Evolutionary conservation across 2,888 invertebrate genomes (phyloP).

Genomic region (Eupithecia pulchellata): DNA sequence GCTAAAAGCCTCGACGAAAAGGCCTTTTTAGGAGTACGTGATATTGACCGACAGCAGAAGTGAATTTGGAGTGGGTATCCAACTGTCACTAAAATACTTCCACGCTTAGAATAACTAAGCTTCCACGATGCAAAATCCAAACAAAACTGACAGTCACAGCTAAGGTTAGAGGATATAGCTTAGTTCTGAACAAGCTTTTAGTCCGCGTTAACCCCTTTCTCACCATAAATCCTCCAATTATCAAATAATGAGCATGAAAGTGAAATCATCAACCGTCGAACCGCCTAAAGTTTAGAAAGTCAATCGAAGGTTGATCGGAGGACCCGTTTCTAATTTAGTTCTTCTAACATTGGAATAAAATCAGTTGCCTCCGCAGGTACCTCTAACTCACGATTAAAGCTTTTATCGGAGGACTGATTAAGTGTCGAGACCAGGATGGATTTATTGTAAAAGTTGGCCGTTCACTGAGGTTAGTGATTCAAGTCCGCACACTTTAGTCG

Average conservation of each 20-base stretch:
- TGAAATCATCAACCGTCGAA: conserved; percentile 8
- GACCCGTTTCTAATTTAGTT: conserved; percentile 66
- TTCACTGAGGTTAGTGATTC: conserved; percentile 84
- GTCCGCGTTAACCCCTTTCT: background rate
- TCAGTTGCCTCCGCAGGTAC: conserved; percentile 70
- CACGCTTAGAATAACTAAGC: background rate
- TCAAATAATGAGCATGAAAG: conserved; percentile 19
- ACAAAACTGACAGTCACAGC: background rate
- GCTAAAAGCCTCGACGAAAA: conserved; percentile 4
- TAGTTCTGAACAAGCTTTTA: background rate
- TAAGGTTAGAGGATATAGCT: background rate
- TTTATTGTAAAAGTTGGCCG: conserved; percentile 85
- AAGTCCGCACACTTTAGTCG: conserved; percentile 83
- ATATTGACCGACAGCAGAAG: too few relatives aligned
- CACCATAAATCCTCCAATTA: conserved; percentile 13
- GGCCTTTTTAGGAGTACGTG: background rate
- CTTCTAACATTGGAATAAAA: conserved; percentile 64
- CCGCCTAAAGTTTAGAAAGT: conserved; percentile 45
- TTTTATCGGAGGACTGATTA: conserved; percentile 84
- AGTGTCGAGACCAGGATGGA: conserved; percentile 83
- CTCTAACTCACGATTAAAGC: conserved; percentile 82
- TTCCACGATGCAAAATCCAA: background rate
- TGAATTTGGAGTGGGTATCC: background rate
- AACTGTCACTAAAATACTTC: background rate
- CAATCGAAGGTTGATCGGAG: conserved; percentile 51